Evolutionary conservation across 2,888 invertebrate genomes (phyloP).

Genomic region (Ptilodon capucinus): DNA sequence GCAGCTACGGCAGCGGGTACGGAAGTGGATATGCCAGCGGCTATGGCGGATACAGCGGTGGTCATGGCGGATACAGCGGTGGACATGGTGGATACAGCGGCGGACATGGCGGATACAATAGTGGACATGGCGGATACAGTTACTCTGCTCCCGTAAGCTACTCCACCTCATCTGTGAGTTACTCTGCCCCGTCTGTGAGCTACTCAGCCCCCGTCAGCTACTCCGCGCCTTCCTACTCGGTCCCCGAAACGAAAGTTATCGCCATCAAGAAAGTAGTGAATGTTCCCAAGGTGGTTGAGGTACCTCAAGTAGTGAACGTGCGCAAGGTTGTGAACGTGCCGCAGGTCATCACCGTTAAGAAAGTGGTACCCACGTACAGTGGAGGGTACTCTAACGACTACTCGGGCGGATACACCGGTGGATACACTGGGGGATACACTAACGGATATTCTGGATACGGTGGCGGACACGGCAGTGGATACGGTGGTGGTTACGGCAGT

Average conservation of each 20-base stretch:
- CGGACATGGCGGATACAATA: conserved; percentile 9
- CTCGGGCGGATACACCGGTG: neutral
- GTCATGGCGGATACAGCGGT: conserved; percentile 13
- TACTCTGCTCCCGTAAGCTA: conserved; percentile 6
- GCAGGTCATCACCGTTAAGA: conserved; percentile 45
- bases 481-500: conserved; percentile 12
- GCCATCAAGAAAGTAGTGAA: conserved; percentile 41
- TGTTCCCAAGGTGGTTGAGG: conserved; percentile 30
- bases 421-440: conserved; percentile 2
- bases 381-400: neutral
- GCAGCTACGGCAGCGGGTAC: conserved; percentile 4
- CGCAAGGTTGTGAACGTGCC: conserved; percentile 43
- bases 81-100: conserved; percentile 13
- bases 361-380: conserved; percentile 17
- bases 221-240: neutral
- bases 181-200: neutral
- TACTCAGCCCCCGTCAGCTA: neutral
- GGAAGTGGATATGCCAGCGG: conserved; percentile 9
- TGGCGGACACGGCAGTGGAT: neutral
- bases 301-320: conserved; percentile 38
- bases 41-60: conserved; percentile 9
- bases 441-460: conserved; percentile 1
- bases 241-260: neutral
- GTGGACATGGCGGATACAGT: conserved; percentile 19
- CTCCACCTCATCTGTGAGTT: conserved; percentile 4